Conservation (phyloP, 2,797 vertebrate genomes). For the Macrochelys suwanniensis region DNA sequence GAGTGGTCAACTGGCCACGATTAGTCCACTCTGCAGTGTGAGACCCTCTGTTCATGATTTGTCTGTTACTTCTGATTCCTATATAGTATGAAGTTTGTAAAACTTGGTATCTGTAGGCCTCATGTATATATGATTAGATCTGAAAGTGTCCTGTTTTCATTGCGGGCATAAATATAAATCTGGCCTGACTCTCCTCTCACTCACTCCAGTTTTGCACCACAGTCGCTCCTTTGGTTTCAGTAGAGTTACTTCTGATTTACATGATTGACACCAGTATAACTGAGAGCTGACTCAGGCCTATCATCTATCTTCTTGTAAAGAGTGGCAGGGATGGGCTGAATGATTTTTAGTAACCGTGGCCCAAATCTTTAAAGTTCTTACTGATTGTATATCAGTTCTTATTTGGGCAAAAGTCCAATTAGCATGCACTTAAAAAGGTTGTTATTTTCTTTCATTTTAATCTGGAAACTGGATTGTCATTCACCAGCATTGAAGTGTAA, state of each 20-base stretch:
- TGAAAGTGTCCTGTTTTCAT: background rate
- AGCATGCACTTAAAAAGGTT: background rate
- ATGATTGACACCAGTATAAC: too few relatives aligned
- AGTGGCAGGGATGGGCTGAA: background rate
- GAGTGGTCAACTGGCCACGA: background rate
- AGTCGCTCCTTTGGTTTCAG: background rate
- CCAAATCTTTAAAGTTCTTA: conserved; percentile 44
- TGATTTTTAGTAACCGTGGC: background rate
- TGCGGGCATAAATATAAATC: background rate
- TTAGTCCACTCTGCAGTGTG: background rate
- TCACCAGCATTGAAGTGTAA: background rate
- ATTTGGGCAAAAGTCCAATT: conserved; percentile 6
- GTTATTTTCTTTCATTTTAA: conserved; percentile 33
- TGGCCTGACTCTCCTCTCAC: background rate
- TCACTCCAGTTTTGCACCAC: background rate
- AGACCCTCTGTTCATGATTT: background rate
- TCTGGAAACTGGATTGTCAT: conserved; percentile 21
- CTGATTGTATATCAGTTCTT: rapidly evolving
- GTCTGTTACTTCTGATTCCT: background rate
- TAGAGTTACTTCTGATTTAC: background rate
- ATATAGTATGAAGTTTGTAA: background rate
- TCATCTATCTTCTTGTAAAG: background rate
- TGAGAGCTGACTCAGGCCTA: background rate
- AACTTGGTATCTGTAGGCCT: background rate
- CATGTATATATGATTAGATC: background rate